Evolutionary conservation across 2,888 invertebrate genomes (phyloP).

Genomic region (Volucella zonaria): DNA sequence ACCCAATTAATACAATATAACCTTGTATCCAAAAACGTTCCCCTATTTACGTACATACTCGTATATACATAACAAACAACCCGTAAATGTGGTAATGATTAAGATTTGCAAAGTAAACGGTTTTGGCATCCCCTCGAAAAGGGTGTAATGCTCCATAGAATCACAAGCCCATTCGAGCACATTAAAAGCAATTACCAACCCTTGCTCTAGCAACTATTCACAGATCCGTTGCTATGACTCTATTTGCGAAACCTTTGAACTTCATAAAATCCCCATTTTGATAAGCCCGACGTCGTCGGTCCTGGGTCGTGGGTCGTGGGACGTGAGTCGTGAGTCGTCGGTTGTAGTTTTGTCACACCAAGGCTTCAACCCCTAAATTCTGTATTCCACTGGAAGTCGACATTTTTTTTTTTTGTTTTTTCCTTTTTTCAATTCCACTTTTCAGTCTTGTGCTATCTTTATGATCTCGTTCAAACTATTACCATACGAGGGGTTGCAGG

Average conservation of each 20-base stretch:
- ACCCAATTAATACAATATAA: not conserved
- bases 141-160: conserved; percentile 11
- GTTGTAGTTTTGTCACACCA: conserved; percentile 18
- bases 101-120: conserved; percentile 35
- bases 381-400: conserved; percentile 5
- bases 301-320: not conserved
- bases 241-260: conserved; percentile 56
- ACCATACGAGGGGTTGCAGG: conserved; percentile 23
- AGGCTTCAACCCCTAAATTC: conserved; percentile 34
- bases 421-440: conserved; percentile 27
- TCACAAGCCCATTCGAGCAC: conserved; percentile 47
- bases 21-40: conserved; percentile 25
- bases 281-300: conserved; percentile 33
- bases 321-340: too few relatives aligned
- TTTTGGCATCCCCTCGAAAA: conserved; percentile 17
- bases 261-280: conserved; percentile 63
- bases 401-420: not conserved
- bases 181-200: conserved; percentile 62
- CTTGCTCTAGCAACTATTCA: conserved; percentile 4
- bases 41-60: too few relatives aligned
- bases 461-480: conserved; percentile 59
- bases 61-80: not conserved
- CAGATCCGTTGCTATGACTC: conserved; percentile 17
- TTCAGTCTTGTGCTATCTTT: conserved; percentile 43
- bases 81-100: conserved; percentile 26